Evolutionary conservation across 1,140 invertebrate species (phyloP), one percentile per base, ranked within the genome.

Genomic region (Atta texana): DNA sequence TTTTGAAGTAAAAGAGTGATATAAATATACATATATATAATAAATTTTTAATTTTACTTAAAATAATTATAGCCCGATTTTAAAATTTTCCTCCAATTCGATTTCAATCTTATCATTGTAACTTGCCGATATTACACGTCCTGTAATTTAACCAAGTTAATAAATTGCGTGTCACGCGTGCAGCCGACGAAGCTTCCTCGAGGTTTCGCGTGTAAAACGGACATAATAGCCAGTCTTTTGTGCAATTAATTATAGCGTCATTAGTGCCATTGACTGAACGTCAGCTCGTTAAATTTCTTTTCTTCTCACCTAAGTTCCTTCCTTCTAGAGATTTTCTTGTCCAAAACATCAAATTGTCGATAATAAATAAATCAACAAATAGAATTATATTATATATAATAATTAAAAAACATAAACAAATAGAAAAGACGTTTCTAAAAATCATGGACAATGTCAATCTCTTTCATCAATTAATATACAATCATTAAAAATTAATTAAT

Each of bases 181-280:
- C 61, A 87, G 51, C 61, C 64, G 85, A 72, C 86, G 72, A 86
- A 66, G 81, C 89, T 89, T 88, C 86, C 87, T 90, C 49, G 3
- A 85, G 66, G 81, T 92, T 88, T 92, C 78, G 91, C 92, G 92
- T 93, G 92, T 90, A 86, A 80, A 90, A 91, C 89, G 85, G 85
- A 88, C 89, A 91, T 92, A 91, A 91, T 91, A 87, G 86, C 92
- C 89, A 89, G 85, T 92, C 90, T 93, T 92, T 90, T 90, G 89
- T 85, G 90, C 91, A 90, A 94, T 94, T 94, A 94, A 94, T 94
- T 94, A 69, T 49, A 94, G 88, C 86, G 92, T 93, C 93, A 93
- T 94, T 94, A 93, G 92, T 93, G 93, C 93, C 92, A 92, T 88
- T 93, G 89, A 74, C 85, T 92, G 93, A 91, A 88, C 87, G 88